Evolutionary conservation across 2,113 vertebrate genomes (phyloP).

Genomic region (Periophthalmodon schlosseri): DNA sequence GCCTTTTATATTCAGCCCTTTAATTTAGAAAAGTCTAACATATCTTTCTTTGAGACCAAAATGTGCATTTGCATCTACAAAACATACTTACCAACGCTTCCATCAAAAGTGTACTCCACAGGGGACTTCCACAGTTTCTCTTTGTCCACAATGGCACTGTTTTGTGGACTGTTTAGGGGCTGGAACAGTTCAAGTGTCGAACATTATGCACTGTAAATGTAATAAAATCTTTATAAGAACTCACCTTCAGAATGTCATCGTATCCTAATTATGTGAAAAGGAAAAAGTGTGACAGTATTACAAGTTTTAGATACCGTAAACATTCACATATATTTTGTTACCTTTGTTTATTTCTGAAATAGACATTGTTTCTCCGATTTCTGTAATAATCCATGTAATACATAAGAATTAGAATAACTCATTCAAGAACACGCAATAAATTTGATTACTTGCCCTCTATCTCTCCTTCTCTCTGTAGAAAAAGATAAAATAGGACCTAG

Average conservation of each 20-base stretch:
- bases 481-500: neutral
- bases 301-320: neutral
- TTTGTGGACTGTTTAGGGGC: neutral
- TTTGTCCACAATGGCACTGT: neutral
- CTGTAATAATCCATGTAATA: neutral
- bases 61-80: neutral
- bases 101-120: neutral
- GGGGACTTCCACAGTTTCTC: neutral
- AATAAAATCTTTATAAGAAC: neutral
- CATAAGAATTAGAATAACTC: neutral
- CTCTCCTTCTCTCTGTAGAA: neutral
- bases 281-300: neutral
- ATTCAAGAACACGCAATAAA: neutral
- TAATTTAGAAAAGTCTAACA: neutral
- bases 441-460: neutral
- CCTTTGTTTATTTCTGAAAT: neutral
- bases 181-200: neutral
- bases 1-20: neutral
- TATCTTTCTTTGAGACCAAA: neutral
- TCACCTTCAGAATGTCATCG: neutral
- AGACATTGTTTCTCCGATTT: neutral
- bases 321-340: neutral
- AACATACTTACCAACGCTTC: neutral
- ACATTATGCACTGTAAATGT: neutral
- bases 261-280: neutral